Base-by-base conservation (phyloP, 2,888 invertebrate genomes). In the Petrophora chlorosata region DNA sequence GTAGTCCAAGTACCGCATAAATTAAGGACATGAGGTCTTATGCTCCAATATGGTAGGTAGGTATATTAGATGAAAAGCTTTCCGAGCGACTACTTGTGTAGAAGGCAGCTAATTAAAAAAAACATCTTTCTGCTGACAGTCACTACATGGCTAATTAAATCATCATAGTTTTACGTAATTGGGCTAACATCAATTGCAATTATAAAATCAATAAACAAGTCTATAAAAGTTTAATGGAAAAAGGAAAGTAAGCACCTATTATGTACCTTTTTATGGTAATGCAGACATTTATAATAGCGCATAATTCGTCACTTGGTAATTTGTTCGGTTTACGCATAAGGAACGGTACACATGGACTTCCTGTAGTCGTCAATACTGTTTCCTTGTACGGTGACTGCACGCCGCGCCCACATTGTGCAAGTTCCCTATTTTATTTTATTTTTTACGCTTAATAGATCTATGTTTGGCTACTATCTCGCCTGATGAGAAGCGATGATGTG, bases 291-390 rank as follows among this genome's bases (percentile, higher is more conserved):
- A 53, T 35, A 46, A 16, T 26, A 25, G 30, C 13, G 14, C 8
- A 58, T 65, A 60, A 73, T 76, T 66, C 58, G 64, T 63, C 56
- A 65, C 45, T 43, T 51, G 55, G n/a, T 46, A 59, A 61, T 65
- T 65, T 64, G 66, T 65, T 61, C 55, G 36, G 55, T 54, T 49
- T 57, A 59, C 69, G 53, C 56, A 63, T 61, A 68, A 64, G 68
- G 70, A 64, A 66, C 55, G 59, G 53, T 61, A 58, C 59, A 72
- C 70, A 70, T 73, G 68, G 71, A 74, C 73, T 77, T 79, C 78
- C 80, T 73, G 74, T 56, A 65, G 57, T 67, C 62, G 58, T 53
- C 56, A 60, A 56, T 63, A 59, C 59, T 49, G 56, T 60, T 71
- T 61, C 77, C 73, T 65, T 72, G 44, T 71, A 73, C 40, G 70